These are phyloP conservation scores for Poecilia gillii DNA, from an alignment of 2,797 vertebrate species.

Conservation along the genomic window DNA sequence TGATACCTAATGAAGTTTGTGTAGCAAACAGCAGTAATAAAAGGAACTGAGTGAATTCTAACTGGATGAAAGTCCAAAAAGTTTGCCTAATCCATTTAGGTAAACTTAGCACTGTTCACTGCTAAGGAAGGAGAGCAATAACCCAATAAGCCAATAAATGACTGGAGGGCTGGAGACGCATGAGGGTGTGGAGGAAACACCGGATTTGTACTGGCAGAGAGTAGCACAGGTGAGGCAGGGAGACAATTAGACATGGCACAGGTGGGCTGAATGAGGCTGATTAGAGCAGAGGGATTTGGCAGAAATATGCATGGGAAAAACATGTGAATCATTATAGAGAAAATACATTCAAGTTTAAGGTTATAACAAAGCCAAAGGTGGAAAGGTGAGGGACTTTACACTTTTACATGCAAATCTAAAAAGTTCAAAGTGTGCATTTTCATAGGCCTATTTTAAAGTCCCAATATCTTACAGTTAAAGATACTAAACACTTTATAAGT, in stretches of 20 bases:
- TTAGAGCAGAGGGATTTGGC: background rate
- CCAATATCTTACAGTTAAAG: background rate
- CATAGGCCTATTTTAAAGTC: background rate
- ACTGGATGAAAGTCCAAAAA: background rate
- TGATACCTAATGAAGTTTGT: background rate
- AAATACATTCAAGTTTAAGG: background rate
- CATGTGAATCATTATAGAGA: background rate
- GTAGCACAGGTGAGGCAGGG: background rate
- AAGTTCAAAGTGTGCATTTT: background rate
- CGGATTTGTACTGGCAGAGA: background rate
- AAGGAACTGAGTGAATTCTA: background rate
- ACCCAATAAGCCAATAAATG: background rate
- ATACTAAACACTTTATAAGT: slow-evolving; percentile 20
- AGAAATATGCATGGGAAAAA: background rate
- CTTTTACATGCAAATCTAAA: background rate
- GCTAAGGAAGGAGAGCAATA: background rate
- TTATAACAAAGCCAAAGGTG: background rate
- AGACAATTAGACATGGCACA: background rate
- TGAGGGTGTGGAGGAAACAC: background rate
- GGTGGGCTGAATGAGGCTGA: background rate
- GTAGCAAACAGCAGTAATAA: background rate
- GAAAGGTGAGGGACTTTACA: background rate
- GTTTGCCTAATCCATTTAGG: background rate
- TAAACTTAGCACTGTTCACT: background rate
- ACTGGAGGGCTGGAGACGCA: background rate